These are phyloP conservation scores for Formica aserva DNA, from an alignment of 2,888 invertebrate genomes.

Conservation along the genomic window DNA sequence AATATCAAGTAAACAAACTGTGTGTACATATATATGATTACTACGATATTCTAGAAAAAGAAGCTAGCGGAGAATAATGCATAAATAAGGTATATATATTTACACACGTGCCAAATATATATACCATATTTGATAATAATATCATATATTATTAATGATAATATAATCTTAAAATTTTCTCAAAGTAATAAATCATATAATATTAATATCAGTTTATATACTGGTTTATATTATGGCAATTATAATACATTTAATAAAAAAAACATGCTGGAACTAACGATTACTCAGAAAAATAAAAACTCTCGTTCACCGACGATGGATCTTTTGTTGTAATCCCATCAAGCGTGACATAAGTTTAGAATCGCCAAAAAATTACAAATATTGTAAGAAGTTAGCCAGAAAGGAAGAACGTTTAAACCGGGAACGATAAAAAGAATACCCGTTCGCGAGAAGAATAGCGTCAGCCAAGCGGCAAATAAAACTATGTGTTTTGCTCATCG, in stretches of 20 bases:
- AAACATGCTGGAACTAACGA: not conserved
- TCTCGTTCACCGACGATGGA: slow-evolving; percentile 63
- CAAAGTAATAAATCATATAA: not conserved
- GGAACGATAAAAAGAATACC: slow-evolving; percentile 11
- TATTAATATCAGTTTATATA: not conserved
- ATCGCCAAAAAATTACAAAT: slow-evolving; percentile 62
- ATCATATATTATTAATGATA: not conserved
- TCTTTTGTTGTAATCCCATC: slow-evolving; percentile 64
- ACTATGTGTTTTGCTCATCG: not conserved
- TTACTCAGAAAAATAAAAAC: not conserved
- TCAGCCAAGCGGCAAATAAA: slow-evolving; percentile 26
- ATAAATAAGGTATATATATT: not conserved
- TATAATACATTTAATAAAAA: not conserved
- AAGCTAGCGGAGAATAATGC: not conserved
- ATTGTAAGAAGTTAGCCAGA: slow-evolving; percentile 54
- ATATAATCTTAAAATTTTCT: not conserved
- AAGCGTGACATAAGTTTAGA: slow-evolving; percentile 65
- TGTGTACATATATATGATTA: not conserved
- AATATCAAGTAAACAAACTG: not conserved
- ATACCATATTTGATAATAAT: too few relatives aligned
- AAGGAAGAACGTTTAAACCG: not conserved
- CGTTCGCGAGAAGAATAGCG: slow-evolving; percentile 10
- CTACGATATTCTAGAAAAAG: not conserved
- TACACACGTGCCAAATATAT: too few relatives aligned
- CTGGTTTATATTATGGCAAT: not conserved